Evolutionary conservation across 1,140 invertebrate genomes (phyloP).

Genomic region (Drosophila truncata): DNA sequence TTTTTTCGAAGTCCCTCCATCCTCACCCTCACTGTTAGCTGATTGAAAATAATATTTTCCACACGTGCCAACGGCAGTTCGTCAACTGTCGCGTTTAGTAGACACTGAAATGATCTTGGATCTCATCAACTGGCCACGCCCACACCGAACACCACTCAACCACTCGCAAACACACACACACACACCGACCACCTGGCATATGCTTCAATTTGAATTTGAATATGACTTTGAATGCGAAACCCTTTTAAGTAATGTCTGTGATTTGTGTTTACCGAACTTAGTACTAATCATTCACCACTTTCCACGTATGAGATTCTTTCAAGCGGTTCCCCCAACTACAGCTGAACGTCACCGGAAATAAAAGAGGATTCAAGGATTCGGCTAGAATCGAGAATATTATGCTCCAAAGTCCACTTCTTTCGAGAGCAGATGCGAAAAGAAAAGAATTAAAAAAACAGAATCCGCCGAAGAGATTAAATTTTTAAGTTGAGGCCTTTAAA

Average conservation of each 20-base stretch:
- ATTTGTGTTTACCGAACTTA: slow-evolving; percentile 52
- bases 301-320: slow-evolving; percentile 52
- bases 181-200: slow-evolving; percentile 66
- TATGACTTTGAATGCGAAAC: slow-evolving; percentile 55
- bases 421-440: slow-evolving; percentile 7
- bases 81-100: slow-evolving; percentile 15
- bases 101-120: slow-evolving; percentile 29
- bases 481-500: slow-evolving; percentile 20
- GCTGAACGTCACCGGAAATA: slow-evolving; percentile 23
- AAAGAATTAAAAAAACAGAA: not conserved
- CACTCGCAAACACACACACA: slow-evolving; percentile 8
- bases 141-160: slow-evolving; percentile 6
- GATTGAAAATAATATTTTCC: slow-evolving; percentile 50
- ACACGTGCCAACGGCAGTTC: slow-evolving; percentile 21
- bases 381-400: slow-evolving; percentile 19
- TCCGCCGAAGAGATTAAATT: slow-evolving; percentile 14
- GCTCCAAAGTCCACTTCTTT: slow-evolving; percentile 15
- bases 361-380: slow-evolving; percentile 36
- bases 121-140: slow-evolving; percentile 22
- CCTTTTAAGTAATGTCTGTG: slow-evolving; percentile 64
- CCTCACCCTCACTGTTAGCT: slow-evolving; percentile 43
- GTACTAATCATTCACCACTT: slow-evolving; percentile 54
- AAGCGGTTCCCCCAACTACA: slow-evolving; percentile 31
- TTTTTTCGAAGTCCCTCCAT: slow-evolving; percentile 55
- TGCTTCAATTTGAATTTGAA: slow-evolving; percentile 61